A percentile compares a stretch with the other conserved stretches of the same genome.
These are phyloP conservation scores for Linepithema humile DNA, from an alignment of 1,140 invertebrate genomes.

Conservation along the genomic window DNA sequence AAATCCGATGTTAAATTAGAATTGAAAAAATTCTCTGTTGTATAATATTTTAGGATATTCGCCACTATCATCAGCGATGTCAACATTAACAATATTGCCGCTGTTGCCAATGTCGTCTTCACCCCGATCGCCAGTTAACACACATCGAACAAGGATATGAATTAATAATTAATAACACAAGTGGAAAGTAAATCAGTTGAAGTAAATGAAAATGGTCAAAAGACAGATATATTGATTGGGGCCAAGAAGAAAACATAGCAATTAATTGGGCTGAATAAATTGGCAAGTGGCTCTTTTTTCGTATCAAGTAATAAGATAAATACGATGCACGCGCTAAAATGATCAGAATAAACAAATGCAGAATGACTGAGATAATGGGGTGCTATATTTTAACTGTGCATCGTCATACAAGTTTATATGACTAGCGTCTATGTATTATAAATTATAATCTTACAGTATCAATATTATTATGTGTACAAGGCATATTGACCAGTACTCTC, in stretches of 20 bases:
- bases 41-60: constrained; percentile 65
- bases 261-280: constrained; percentile 43
- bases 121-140: constrained; percentile 49
- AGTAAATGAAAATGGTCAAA: constrained; percentile 66
- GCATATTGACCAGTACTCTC: constrained; percentile 81
- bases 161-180: constrained; percentile 38
- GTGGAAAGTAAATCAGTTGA: constrained; percentile 60
- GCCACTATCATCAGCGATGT: constrained; percentile 69
- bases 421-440: constrained; percentile 84
- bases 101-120: constrained; percentile 62
- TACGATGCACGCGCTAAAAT: constrained; percentile 58
- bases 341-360: constrained; percentile 64
- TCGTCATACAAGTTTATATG: constrained; percentile 81
- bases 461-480: constrained; percentile 82
- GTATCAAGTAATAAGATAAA: constrained; percentile 44
- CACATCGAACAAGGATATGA: constrained; percentile 56
- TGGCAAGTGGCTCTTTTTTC: constrained; percentile 58
- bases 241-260: constrained; percentile 73
- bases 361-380: constrained; percentile 77
- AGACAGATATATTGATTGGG: constrained; percentile 72
- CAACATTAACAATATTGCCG: constrained; percentile 66
- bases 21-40: neutral
- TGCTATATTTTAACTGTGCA: constrained; percentile 82
- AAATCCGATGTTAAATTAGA: neutral
- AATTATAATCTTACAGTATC: constrained; percentile 83